Percentiles rank a stretch among this genome's conserved stretches.
These are phyloP conservation scores for Rhagium mordax DNA, from an alignment of 2,888 invertebrate genomes.

Conservation along the genomic window DNA sequence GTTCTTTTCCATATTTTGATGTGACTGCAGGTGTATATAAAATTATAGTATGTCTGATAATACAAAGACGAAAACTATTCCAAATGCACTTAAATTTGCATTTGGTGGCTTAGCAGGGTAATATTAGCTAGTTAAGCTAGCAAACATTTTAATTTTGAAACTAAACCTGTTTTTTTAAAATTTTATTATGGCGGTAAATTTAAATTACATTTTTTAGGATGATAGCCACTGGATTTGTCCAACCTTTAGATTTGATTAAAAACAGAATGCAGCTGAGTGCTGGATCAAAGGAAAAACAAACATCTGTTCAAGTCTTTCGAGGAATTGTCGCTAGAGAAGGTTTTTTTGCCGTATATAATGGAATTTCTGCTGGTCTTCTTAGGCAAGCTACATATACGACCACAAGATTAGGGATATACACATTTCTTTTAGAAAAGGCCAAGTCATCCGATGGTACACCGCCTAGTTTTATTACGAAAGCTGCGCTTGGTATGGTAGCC, in stretches of 20 bases:
- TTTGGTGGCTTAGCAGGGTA: slow-evolving; percentile 90
- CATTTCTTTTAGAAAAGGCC: slow-evolving; percentile 84
- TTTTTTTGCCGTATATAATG: slow-evolving; percentile 87
- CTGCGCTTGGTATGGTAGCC: slow-evolving; percentile 88
- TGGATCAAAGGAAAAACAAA: slow-evolving; percentile 80
- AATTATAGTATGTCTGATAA: slow-evolving; percentile 55
- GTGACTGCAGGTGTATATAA: slow-evolving; percentile 14
- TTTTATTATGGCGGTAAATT: slow-evolving; percentile 7
- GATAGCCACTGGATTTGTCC: slow-evolving; percentile 95
- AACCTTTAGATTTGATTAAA: slow-evolving; percentile 97
- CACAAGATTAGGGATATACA: slow-evolving; percentile 94
- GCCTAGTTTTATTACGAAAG: slow-evolving; percentile 88
- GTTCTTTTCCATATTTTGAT: slow-evolving; percentile 25
- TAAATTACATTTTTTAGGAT: slow-evolving; percentile 76
- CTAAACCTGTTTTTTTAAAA: background rate
- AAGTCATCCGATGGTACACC: slow-evolving; percentile 75
- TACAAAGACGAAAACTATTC: slow-evolving; percentile 70
- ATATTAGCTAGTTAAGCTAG: no score
- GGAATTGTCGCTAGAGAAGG: slow-evolving; percentile 92
- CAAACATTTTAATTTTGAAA: background rate
- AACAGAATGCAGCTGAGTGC: slow-evolving; percentile 98
- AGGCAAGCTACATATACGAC: slow-evolving; percentile 99
- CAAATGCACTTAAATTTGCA: slow-evolving; percentile 84
- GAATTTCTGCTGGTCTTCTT: slow-evolving; percentile 88
- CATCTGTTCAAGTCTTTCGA: slow-evolving; percentile 85